Conservation (phyloP, 2,113 vertebrate species). For the Orientallactaga bullata region DNA sequence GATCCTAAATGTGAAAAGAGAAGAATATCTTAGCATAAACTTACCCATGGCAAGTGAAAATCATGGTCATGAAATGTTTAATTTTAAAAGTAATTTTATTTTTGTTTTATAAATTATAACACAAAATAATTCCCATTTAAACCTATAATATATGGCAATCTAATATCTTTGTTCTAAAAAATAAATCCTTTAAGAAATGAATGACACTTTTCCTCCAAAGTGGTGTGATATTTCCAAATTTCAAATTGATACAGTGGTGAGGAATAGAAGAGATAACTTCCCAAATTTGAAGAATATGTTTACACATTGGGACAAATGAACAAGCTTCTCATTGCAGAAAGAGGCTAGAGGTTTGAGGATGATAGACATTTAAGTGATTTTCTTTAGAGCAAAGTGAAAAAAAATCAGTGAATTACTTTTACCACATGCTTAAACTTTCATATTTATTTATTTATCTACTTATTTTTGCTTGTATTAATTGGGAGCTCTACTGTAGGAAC, state of each 20-base stretch:
- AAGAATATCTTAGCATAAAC: not conserved
- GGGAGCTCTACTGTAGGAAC: too few species aligned
- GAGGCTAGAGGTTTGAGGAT: too few species aligned
- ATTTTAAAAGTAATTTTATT: conserved; percentile 30
- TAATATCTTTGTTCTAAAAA: not conserved
- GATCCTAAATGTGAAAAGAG: not conserved
- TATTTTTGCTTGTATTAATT: too few species aligned
- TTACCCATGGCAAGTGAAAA: not conserved
- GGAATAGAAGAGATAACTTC: conserved; percentile 21
- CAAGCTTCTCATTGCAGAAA: too few species aligned
- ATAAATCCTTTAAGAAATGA: not conserved
- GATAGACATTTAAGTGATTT: conserved; percentile 16
- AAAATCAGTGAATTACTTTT: conserved; percentile 42
- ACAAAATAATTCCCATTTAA: conserved; percentile 11
- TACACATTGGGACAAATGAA: not conserved
- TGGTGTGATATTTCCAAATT: not conserved
- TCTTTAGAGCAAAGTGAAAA: conserved; percentile 31
- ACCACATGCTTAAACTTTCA: not conserved
- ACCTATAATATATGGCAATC: not conserved
- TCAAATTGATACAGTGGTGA: not conserved
- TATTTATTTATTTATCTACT: not conserved
- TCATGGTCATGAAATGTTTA: not conserved
- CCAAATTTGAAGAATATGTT: not conserved
- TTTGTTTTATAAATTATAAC: conserved; percentile 12
- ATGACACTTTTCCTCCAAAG: not conserved